Evolutionary conservation across 2,797 vertebrate species (phyloP), one percentile per base, ranked within the genome.

Genomic region (Acanthurus leucopareius): DNA sequence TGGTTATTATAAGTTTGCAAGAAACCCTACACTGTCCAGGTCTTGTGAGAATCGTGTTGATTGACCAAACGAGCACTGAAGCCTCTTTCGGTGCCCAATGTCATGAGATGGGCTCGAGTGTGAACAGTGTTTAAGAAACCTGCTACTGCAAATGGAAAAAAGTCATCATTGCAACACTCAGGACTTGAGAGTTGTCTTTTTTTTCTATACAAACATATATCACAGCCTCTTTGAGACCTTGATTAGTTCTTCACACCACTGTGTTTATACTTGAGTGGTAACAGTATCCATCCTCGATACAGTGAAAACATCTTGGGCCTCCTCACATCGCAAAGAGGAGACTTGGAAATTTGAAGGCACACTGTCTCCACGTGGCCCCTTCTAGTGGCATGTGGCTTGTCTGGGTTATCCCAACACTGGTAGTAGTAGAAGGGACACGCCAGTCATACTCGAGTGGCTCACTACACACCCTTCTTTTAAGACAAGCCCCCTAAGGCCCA

Each of bases 361-460:
- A 19, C 57, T 8, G 42, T 66, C 74, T 52, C 77, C 68, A 75
- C 20, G 77, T 86, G 75, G 67, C 66, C 69, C 59, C 69, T 79
- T 62, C 61, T 75, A 66, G 80, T 35, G 83, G 83, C 76, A 82
- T 67, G 74, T 28, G 61, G 79, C 82, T 71, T 82, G 83, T 89
- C 84, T 86, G 86, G 92, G 92, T 88, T 71, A 89, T 85, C 91
- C 93, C 91, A 81, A 10, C 3, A 13, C 60, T 80, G 48, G 44
- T 52, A n/a, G 72, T 83, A 86, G 79, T 76, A 73, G 68, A 65
- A 45, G 79, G 67, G 66, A 87, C 86, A 77, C 82, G 61, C 73
- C 82, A 75, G 72, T 72, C 68, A 40, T n/a, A 40, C 53, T 67
- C 15, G n/a, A 61, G n/a, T 5, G 52, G 19, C 45, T 48, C 44